Conservation (phyloP, 2,113 vertebrate species). For the Aptenodytes forsteri region DNA sequence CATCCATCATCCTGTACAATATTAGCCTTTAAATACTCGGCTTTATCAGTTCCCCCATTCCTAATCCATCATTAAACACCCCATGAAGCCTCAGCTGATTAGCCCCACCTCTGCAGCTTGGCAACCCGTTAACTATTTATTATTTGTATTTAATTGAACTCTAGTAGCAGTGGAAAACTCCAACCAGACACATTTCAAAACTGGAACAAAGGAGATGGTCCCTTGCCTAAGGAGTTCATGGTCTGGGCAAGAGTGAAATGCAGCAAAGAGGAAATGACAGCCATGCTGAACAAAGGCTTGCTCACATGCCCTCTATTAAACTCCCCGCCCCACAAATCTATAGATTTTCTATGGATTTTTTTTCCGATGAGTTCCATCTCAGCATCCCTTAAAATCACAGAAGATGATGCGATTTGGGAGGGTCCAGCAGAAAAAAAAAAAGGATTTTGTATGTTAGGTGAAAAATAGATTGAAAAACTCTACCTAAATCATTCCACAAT, state of each 20-base stretch:
- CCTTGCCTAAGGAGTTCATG: background rate
- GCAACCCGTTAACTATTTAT: conserved; percentile 59
- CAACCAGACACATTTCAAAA: background rate
- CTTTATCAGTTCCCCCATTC: conserved; percentile 49
- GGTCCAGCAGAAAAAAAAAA: background rate
- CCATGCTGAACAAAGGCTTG: conserved; percentile 22
- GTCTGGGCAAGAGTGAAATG: conserved; percentile 5
- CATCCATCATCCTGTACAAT: conserved; percentile 40
- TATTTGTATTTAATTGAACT: conserved; percentile 44
- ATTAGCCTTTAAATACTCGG: conserved; percentile 52
- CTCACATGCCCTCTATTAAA: background rate
- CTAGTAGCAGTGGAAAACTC: background rate
- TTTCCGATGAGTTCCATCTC: background rate
- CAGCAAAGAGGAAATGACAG: conserved; percentile 20
- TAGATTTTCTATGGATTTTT: background rate
- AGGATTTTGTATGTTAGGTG: background rate
- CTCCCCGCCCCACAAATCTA: background rate
- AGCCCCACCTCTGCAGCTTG: conserved; percentile 34
- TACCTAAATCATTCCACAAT: background rate
- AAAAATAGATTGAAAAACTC: background rate
- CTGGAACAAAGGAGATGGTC: conserved; percentile 32
- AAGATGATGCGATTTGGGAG: background rate
- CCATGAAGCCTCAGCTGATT: conserved; percentile 45
- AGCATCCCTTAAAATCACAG: background rate
- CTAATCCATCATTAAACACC: conserved; percentile 56